Percentiles rank a stretch among this genome's conserved stretches.
These are phyloP conservation scores for Macrobrachium nipponense DNA, from an alignment of 1,140 invertebrate genomes.

Conservation along the genomic window DNA sequence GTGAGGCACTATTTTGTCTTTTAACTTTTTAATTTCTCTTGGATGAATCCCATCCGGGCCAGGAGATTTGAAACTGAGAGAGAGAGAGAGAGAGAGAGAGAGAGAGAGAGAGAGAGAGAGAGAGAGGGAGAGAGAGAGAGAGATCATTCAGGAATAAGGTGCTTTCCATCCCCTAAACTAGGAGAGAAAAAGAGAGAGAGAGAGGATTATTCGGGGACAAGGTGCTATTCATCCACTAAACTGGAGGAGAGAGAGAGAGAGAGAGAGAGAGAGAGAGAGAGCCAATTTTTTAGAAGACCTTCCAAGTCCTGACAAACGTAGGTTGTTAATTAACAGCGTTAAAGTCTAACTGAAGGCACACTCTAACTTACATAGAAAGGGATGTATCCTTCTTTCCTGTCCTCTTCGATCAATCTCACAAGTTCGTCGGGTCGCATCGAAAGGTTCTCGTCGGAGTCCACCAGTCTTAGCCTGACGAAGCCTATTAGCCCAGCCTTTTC, in stretches of 20 bases:
- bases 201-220: too few relatives aligned
- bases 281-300: not conserved
- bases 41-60: too few relatives aligned
- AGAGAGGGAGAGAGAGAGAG: not conserved
- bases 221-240: too few relatives aligned
- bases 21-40: too few relatives aligned
- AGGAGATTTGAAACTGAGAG: too few relatives aligned
- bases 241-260: not conserved
- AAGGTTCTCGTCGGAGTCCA: constrained; percentile 77
- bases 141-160: too few relatives aligned
- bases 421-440: constrained; percentile 86
- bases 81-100: constrained; percentile 2
- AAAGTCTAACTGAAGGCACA: too few relatives aligned
- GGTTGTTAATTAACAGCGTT: too few relatives aligned
- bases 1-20: too few relatives aligned
- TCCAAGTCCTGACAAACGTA: not conserved
- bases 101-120: not conserved
- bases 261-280: not conserved
- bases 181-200: too few relatives aligned
- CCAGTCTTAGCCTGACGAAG: constrained; percentile 90
- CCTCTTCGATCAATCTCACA: constrained; percentile 82
- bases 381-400: constrained; percentile 88
- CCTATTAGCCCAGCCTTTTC: constrained; percentile 95
- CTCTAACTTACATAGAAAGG: constrained; percentile 91
- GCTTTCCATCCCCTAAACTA: too few relatives aligned